Evolutionary conservation across 2,888 invertebrate species (phyloP).

Genomic region (Drosophila phalerata): DNA sequence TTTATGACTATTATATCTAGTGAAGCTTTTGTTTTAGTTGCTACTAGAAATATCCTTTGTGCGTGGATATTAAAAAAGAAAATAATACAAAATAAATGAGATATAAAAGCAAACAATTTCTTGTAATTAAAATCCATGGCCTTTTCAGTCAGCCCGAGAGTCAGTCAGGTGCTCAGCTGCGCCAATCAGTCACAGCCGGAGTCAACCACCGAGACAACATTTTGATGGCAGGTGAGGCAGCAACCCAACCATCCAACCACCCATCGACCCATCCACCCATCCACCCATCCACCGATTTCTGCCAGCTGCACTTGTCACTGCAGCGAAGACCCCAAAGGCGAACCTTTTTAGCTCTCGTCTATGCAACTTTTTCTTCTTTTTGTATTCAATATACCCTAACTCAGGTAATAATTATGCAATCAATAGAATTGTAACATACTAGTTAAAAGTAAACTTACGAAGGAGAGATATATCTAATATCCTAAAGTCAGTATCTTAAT

Average conservation of each 20-base stretch:
- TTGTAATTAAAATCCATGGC: slow-evolving; percentile 82
- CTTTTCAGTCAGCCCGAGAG: slow-evolving; percentile 68
- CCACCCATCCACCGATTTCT: slow-evolving; percentile 33
- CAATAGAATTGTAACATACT: not conserved
- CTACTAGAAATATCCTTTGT: slow-evolving; percentile 36
- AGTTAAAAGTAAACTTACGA: not conserved
- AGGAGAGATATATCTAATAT: too few species aligned
- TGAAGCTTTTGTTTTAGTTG: slow-evolving; percentile 61
- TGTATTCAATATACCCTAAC: slow-evolving; percentile 5
- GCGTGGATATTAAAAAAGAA: slow-evolving; percentile 7
- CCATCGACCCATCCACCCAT: slow-evolving; percentile 22
- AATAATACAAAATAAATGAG: slow-evolving; percentile 16
- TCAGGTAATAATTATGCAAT: not conserved
- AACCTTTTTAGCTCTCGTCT: slow-evolving; percentile 23
- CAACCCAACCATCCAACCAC: slow-evolving; percentile 30
- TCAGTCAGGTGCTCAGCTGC: slow-evolving; percentile 79
- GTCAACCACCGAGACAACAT: slow-evolving; percentile 74
- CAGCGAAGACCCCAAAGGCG: slow-evolving; percentile 59
- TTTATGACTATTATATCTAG: slow-evolving; percentile 32
- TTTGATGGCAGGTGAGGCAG: slow-evolving; percentile 20
- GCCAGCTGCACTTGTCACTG: slow-evolving; percentile 71
- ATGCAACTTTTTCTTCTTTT: slow-evolving; percentile 14
- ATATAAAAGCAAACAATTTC: slow-evolving; percentile 79
- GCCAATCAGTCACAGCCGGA: slow-evolving; percentile 79
- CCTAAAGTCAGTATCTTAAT: too few species aligned